Evolutionary conservation across 2,113 vertebrate species (phyloP), one percentile per base, ranked within the genome.

Genomic region (Ellobius talpinus): DNA sequence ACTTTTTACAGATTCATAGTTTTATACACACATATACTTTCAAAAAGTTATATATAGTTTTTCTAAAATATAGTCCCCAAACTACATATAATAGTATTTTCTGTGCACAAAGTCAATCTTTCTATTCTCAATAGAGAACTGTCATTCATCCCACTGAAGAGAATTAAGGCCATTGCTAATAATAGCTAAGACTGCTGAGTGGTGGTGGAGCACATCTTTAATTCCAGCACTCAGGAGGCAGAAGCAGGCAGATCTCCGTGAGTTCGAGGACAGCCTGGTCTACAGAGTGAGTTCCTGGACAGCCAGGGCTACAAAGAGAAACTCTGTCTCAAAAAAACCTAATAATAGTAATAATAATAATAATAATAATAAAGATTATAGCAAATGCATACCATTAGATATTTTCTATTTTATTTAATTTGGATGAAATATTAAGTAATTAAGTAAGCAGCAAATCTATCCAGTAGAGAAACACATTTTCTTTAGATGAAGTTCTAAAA

Each of bases 51-150:
- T 55, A 63, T 72, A 52, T 47, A 74, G 10, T 47, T 26, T 95
- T 93, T 90, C 79, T 81, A 68, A 95, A 96, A 94, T 68, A 92
- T 0, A 81, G 5, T 86, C 21, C 47, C 89, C 39, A 96, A 96
- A 81, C 31, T 23, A 33, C 33, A 13, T 86, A 24, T 70, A 86
- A 90, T 90, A 23, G 78, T 55, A 79, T 39, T 72, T 87, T 87
- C 73, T 89, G 45, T 2, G 39, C 70, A 84, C n/a, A 66, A 76
- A 26, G n/a, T 70, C n/a, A 96, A 55, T 6, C 39, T 92, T 82
- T 78, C 66, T 91, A 82, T 36, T 90, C 91, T 84, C 55, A 92
- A 52, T 70, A 90, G 4, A 76, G 47, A 89, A 95, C 3, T 58
- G 3, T 76, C 4, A 42, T 16, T 26, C 5, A 50, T 0, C 0